These are phyloP conservation scores for Dolichopus griseipennis DNA, from an alignment of 2,888 invertebrate species.

Conservation along the genomic window DNA sequence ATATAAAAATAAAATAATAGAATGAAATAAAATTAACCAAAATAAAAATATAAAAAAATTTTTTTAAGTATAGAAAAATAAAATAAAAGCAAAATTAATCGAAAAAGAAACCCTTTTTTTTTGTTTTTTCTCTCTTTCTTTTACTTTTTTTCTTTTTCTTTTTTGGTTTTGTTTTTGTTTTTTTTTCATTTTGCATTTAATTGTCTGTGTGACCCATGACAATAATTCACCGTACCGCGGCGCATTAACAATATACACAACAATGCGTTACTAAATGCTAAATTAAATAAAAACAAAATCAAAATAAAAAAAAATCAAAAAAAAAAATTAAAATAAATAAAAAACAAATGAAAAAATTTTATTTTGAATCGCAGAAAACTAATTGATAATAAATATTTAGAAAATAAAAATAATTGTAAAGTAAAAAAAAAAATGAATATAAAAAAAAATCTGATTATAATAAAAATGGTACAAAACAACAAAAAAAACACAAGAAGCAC, in stretches of 20 bases:
- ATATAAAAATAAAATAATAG: constrained; percentile 7
- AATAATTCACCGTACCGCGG: constrained; percentile 10
- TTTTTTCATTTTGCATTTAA: background rate
- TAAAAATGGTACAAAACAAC: background rate
- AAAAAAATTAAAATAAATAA: background rate
- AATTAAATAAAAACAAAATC: constrained; percentile 9
- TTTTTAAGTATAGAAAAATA: constrained; percentile 13
- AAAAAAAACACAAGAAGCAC: too few relatives aligned
- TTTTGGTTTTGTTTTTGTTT: too few relatives aligned
- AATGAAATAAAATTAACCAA: constrained; percentile 11
- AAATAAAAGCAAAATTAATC: constrained; percentile 22
- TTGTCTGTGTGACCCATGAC: constrained; percentile 8
- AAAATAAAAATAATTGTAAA: too few relatives aligned
- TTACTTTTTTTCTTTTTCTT: too few relatives aligned
- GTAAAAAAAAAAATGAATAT: background rate
- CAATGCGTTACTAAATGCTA: constrained; percentile 10
- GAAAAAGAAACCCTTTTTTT: too few relatives aligned
- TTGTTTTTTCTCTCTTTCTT: background rate
- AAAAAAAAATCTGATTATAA: background rate
- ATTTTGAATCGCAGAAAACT: background rate
- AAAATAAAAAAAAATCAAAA: constrained; percentile 7
- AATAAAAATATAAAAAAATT: background rate
- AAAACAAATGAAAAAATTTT: too few relatives aligned
- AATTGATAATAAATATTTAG: background rate
- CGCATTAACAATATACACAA: constrained; percentile 13